Base-by-base conservation (phyloP, 2,888 invertebrate genomes). In the Apodemia mormo region DNA sequence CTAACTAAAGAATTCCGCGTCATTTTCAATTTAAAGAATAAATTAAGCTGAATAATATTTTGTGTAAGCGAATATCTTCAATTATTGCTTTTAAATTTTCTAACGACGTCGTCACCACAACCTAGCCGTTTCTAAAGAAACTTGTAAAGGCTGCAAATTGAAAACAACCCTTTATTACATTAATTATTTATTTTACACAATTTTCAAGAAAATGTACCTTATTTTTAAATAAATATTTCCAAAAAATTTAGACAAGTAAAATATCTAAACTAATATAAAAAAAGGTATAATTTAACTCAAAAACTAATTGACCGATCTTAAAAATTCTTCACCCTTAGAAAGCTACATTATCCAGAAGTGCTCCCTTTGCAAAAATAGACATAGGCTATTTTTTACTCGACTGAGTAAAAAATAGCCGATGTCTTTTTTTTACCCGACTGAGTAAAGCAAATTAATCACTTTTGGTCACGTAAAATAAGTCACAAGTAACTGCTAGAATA, bases 71-170 rank as follows among this genome's bases (percentile, higher is more conserved):
- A 65, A 65, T 65, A 22, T 37, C 65, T 68, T 54, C 49, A 68
- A 64, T 68, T 68, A 54, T 22, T 22, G 22, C 37, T 52, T 52
- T 68, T 33, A 65, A 68, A 64, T 64, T 68, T 65, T 65, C 52
- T 65, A 68, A 68, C 68, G 68, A 68, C 14, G 65, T 68, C 65
- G 65, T 52, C 14, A 52, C 52, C 68, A 65, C 33, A 64, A 40
- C 22, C 65, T 65, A 64, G 52, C 37, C 52, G 40, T 52, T 68
- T 22, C 65, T 68, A 52, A 52, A 68, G 65, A 52, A 68, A 68
- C 52, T 68, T 68, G 68, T 68, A 68, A 68, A 68, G 68, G 52
- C 65, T 52, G 68, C 68, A 65, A 68, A 43, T 68, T 68, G 52
- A 65, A 68, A 49, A 52, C 68, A 49, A 33, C 68, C 49, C 64